Percentiles rank a stretch among this genome's conserved stretches.
These are phyloP conservation scores for Lasioglossum baleicum DNA, from an alignment of 1,140 invertebrate species.

Conservation along the genomic window DNA sequence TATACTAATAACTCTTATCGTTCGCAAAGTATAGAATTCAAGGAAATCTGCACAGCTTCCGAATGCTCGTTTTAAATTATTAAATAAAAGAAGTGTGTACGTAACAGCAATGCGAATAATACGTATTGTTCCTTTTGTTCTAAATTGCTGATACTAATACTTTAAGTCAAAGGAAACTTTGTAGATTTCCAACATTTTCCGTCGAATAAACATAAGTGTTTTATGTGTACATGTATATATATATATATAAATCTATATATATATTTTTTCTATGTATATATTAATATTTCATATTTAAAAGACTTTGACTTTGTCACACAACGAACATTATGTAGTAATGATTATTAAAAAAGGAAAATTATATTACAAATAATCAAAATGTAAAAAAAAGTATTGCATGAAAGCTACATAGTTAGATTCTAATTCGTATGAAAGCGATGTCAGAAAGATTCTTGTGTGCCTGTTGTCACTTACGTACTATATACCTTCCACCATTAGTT, in stretches of 20 bases:
- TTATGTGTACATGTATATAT: slow-evolving; percentile 52
- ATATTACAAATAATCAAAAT: slow-evolving; percentile 50
- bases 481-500: slow-evolving; percentile 50
- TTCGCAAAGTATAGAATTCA: slow-evolving; percentile 56
- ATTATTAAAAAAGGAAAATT: slow-evolving; percentile 35
- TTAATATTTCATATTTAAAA: slow-evolving; percentile 66
- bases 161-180: slow-evolving; percentile 35
- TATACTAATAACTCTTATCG: slow-evolving; percentile 64
- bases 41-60: slow-evolving; percentile 58
- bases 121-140: neutral
- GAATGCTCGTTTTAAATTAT: slow-evolving; percentile 38
- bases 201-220: slow-evolving; percentile 15
- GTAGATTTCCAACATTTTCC: slow-evolving; percentile 17
- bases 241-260: slow-evolving; percentile 43
- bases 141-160: slow-evolving; percentile 37
- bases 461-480: slow-evolving; percentile 39
- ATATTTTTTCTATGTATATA: slow-evolving; percentile 57
- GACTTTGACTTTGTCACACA: slow-evolving; percentile 60
- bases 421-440: slow-evolving; percentile 41
- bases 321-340: slow-evolving; percentile 45
- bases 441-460: slow-evolving; percentile 37
- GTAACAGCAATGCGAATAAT: slow-evolving; percentile 23
- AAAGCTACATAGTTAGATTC: slow-evolving; percentile 49
- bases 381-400: slow-evolving; percentile 52
- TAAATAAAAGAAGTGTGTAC: slow-evolving; percentile 43